Evolutionary conservation across 2,797 vertebrate genomes (phyloP), one percentile per base, ranked within the genome.

Genomic region (Sternotherus odoratus): DNA sequence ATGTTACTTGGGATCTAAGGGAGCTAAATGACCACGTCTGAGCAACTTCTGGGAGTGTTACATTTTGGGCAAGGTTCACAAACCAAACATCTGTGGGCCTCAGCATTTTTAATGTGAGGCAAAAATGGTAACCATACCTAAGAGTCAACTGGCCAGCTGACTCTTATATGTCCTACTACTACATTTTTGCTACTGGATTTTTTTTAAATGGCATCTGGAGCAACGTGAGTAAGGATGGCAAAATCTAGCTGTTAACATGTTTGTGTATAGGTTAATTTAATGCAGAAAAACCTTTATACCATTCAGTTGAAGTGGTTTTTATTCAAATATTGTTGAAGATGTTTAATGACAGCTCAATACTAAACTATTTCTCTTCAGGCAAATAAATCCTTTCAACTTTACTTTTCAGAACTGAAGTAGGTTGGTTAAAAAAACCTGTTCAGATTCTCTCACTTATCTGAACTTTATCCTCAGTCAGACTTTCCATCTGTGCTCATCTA

Each of bases 401-500:
- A 2, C 5, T 92, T 93, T 49, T 81, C 77, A 83, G 33, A 88
- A 87, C 78, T 77, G 8, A 88, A 80, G 79, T 30, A 91, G 16
- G 19, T 92, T 13, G 28, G 33, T 86, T 33, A 88, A 33, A 69
- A 83, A 91, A 94, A 77, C n/a, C 8, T 49, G 82, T 53, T 7
- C 30, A 77, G 2, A 12, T 91, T 81, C 7, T 5, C 77, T 92
- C 63, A 43, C 36, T 53, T 91, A 3, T 81, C 92, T 94, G 23
- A 79, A 74, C 4, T 89, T 69, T 57, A 85, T 83, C 3, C 2
- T 92, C 50, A 15, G 54, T 30, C 75, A 72, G 72, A 6, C 21
- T 92, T 93, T 75, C 53, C 17, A 72, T 84, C 48, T 11, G 83
- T 79, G 87, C 93, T 90, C 87, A 51, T 84, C 21, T 86, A 84